These are phyloP conservation scores for Yponomeuta evonymella DNA, from an alignment of 2,888 invertebrate genomes.

Conservation along the genomic window DNA sequence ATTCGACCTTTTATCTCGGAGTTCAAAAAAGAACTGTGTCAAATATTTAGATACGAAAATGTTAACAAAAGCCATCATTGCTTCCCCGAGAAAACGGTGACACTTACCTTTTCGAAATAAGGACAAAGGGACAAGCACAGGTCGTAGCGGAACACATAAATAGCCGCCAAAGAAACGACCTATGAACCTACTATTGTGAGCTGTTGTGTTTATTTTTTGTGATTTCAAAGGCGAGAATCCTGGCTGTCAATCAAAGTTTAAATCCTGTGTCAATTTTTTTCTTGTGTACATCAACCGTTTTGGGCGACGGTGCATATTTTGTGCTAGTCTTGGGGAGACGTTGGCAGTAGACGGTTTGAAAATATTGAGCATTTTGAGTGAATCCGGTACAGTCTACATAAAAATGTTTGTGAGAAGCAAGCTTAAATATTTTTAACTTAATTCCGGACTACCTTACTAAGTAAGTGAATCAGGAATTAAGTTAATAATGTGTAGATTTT, in stretches of 20 bases:
- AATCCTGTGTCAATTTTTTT: slow-evolving; percentile 36
- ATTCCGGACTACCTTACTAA: too few relatives aligned
- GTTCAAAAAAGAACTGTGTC: slow-evolving; percentile 19
- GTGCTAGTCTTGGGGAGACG: slow-evolving; percentile 21
- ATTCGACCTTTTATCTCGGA: neutral
- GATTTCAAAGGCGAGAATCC: slow-evolving; percentile 28
- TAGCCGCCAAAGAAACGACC: slow-evolving; percentile 34
- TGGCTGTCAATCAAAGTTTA: slow-evolving; percentile 43
- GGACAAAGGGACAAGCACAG: slow-evolving; percentile 32
- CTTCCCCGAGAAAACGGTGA: slow-evolving; percentile 38
- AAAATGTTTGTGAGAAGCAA: too few relatives aligned
- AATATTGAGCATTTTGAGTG: neutral
- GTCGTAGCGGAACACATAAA: slow-evolving; percentile 23
- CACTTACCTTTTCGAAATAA: slow-evolving; percentile 34
- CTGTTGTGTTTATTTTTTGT: slow-evolving; percentile 9
- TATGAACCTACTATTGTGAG: slow-evolving; percentile 27
- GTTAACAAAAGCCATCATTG: slow-evolving; percentile 30
- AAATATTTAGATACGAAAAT: slow-evolving; percentile 22
- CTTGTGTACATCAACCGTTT: slow-evolving; percentile 20
- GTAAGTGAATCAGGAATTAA: too few relatives aligned
- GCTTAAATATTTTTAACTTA: too few relatives aligned
- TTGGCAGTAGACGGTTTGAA: slow-evolving; percentile 12
- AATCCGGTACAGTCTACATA: too few relatives aligned
- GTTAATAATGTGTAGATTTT: too few relatives aligned
- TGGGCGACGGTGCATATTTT: slow-evolving; percentile 34